Percentiles rank a stretch among this genome's conserved stretches.
These are phyloP conservation scores for Sterna hirundo DNA, from an alignment of 2,113 vertebrate genomes.

Conservation along the genomic window DNA sequence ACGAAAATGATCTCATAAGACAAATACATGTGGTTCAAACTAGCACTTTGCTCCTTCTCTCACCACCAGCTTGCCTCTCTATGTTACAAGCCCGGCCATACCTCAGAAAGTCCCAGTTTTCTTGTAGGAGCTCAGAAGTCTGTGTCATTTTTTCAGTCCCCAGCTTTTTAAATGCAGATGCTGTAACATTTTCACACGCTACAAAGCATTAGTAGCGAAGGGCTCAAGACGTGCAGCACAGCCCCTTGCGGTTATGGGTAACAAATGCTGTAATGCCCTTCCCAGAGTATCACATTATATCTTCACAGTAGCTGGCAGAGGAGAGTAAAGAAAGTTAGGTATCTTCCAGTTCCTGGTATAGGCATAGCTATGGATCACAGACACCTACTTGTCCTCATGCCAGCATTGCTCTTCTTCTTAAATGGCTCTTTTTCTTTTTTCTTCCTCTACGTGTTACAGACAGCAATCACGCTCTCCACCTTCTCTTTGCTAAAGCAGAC, in stretches of 20 bases:
- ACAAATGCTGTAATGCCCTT: neutral
- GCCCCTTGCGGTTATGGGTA: neutral
- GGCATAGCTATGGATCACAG: neutral
- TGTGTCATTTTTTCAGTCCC: neutral
- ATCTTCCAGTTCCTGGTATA: neutral
- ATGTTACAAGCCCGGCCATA: fast-evolving
- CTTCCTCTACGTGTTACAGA: neutral
- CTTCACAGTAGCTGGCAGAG: neutral
- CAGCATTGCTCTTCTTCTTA: neutral
- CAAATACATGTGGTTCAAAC: neutral
- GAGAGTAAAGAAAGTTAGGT: neutral
- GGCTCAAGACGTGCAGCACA: neutral
- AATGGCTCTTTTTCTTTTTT: neutral
- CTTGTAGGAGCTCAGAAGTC: neutral
- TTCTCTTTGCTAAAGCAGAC: neutral
- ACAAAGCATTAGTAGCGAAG: neutral
- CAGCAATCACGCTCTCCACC: neutral
- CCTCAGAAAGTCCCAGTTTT: neutral
- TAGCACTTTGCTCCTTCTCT: neutral
- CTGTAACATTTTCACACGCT: neutral
- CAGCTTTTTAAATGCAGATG: neutral
- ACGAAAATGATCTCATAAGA: neutral
- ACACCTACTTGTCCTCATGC: neutral
- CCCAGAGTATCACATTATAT: neutral
- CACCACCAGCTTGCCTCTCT: neutral